These are phyloP conservation scores for Rallus limicola DNA, from an alignment of 2,113 vertebrate genomes.

Conservation along the genomic window DNA sequence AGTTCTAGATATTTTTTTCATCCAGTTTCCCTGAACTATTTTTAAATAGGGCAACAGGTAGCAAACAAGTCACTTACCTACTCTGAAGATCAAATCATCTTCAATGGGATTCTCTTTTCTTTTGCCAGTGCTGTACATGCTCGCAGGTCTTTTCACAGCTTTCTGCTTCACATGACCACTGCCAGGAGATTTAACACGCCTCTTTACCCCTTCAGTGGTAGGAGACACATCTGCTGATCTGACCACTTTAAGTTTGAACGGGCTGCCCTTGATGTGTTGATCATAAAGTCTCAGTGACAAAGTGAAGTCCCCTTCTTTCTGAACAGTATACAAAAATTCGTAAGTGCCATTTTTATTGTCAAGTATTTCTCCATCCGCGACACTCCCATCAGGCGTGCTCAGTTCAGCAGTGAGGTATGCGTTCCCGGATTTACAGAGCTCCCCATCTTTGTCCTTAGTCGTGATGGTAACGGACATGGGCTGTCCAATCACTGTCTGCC, in stretches of 20 bases:
- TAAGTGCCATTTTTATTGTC: slow-evolving; percentile 99
- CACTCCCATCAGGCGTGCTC: slow-evolving; percentile 85
- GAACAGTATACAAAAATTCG: slow-evolving; percentile 88
- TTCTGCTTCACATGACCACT: slow-evolving; percentile 92
- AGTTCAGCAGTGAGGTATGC: slow-evolving; percentile 90
- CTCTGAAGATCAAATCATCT: slow-evolving; percentile 93
- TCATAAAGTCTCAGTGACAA: slow-evolving; percentile 90
- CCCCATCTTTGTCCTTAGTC: slow-evolving; percentile 94
- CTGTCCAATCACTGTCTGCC: slow-evolving; percentile 89
- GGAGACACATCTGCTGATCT: slow-evolving; percentile 87
- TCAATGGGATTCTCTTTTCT: slow-evolving; percentile 96
- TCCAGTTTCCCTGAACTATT: background rate
- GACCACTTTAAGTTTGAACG: slow-evolving; percentile 90
- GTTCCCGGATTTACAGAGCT: slow-evolving; percentile 94
- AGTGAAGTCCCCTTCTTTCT: slow-evolving; percentile 89
- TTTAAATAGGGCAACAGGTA: background rate
- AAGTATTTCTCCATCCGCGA: slow-evolving; percentile 87
- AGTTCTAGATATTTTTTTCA: background rate
- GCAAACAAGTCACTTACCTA: slow-evolving; percentile 79
- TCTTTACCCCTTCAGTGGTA: slow-evolving; percentile 87
- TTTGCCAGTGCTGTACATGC: slow-evolving; percentile 95
- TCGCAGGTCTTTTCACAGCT: slow-evolving; percentile 91
- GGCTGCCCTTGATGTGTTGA: slow-evolving; percentile 95
- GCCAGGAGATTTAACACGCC: slow-evolving; percentile 90
- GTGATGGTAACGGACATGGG: slow-evolving; percentile 91